Percentiles rank a stretch among this genome's conserved stretches.
These are phyloP conservation scores for Tetragonula clypearis DNA, from an alignment of 1,140 invertebrate species.

Conservation along the genomic window DNA sequence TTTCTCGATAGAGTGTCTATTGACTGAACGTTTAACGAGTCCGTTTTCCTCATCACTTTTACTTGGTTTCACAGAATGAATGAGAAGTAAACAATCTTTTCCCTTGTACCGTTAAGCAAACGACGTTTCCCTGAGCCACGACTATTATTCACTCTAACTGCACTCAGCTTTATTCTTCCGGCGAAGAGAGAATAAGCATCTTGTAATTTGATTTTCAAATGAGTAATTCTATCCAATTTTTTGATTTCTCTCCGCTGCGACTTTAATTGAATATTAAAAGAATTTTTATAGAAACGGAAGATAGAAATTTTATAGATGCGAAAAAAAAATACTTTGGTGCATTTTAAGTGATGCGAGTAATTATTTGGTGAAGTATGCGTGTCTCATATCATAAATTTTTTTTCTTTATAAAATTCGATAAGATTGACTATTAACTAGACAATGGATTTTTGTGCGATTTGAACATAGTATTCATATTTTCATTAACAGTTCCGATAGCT, in stretches of 20 bases:
- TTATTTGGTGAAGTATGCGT: too few species aligned
- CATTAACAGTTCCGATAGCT: background rate
- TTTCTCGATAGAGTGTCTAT: background rate
- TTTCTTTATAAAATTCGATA: too few species aligned
- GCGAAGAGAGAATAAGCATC: background rate
- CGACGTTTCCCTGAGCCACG: background rate
- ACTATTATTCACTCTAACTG: background rate
- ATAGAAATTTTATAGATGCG: too few species aligned
- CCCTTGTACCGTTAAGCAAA: background rate
- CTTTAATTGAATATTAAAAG: too few species aligned
- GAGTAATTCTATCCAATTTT: background rate
- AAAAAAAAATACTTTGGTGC: too few species aligned
- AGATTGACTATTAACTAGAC: too few species aligned
- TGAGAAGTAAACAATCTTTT: slow-evolving; percentile 65
- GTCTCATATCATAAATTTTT: too few species aligned
- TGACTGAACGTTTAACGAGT: slow-evolving; percentile 23
- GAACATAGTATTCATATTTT: background rate
- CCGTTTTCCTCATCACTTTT: slow-evolving; percentile 2
- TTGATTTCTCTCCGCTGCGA: background rate
- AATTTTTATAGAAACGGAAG: too few species aligned
- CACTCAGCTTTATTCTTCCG: background rate
- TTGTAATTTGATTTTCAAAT: background rate
- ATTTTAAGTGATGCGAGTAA: too few species aligned
- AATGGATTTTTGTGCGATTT: background rate
- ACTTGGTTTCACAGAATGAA: slow-evolving; percentile 44